Evolutionary conservation across 2,888 invertebrate genomes (phyloP).

Genomic region (Drosophila subquinaria): DNA sequence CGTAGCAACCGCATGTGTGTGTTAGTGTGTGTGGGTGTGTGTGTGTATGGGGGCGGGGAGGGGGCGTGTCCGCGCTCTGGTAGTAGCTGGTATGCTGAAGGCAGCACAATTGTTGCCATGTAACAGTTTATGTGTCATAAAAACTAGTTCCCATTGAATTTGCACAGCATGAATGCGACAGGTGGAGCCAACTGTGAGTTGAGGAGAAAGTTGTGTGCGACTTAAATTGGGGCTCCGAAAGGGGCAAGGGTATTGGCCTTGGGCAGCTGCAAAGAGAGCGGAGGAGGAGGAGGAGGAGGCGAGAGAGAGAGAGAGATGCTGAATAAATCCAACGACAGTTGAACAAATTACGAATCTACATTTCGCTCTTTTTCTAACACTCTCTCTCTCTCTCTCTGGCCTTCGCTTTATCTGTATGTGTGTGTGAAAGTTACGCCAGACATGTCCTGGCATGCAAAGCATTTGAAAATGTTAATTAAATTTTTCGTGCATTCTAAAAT

Average conservation of each 20-base stretch:
- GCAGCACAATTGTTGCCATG: constrained; percentile 60
- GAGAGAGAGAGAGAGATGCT: constrained; percentile 9
- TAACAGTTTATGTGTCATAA: constrained; percentile 78
- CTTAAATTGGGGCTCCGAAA: background rate
- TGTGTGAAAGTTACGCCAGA: constrained; percentile 43
- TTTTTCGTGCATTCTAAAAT: constrained; percentile 67
- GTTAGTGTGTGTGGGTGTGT: constrained; percentile 1
- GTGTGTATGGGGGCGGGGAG: constrained; percentile 4
- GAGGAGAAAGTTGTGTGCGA: background rate
- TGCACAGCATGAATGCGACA: constrained; percentile 43
- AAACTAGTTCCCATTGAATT: constrained; percentile 75
- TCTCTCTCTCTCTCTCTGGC: background rate
- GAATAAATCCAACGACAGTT: constrained; percentile 62
- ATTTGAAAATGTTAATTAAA: constrained; percentile 78
- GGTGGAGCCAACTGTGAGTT: constrained; percentile 14
- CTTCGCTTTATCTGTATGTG: constrained; percentile 3
- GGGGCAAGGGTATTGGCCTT: constrained; percentile 22
- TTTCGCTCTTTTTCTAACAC: background rate
- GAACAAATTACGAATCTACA: constrained; percentile 58
- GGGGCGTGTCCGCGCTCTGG: constrained; percentile 27
- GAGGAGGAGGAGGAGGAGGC: too few relatives aligned
- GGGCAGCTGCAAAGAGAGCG: background rate
- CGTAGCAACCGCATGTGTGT: constrained; percentile 36
- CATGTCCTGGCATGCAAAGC: constrained; percentile 71
- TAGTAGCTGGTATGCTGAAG: constrained; percentile 15